These are phyloP conservation scores for Rhaphigaster nebulosa DNA, from an alignment of 2,888 invertebrate species.

Conservation along the genomic window DNA sequence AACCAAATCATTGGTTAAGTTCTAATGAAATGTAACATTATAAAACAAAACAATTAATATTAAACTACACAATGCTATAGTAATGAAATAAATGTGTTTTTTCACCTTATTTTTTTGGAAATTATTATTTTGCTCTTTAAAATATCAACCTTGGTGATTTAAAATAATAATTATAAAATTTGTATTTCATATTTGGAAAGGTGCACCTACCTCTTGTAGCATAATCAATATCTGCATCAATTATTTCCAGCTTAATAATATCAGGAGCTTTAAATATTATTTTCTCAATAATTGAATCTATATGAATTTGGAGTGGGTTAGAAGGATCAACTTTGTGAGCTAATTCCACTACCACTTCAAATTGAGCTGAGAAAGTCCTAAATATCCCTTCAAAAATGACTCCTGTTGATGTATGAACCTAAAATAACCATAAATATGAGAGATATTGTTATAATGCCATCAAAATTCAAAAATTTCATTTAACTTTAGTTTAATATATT, in stretches of 20 bases:
- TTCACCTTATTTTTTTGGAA: not conserved
- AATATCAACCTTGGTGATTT: not conserved
- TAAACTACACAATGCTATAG: too few relatives aligned
- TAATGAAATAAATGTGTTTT: too few relatives aligned
- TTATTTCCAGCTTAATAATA: conserved; percentile 85
- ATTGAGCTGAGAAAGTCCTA: conserved; percentile 88
- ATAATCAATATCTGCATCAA: conserved; percentile 90
- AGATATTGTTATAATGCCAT: not conserved
- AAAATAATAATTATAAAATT: not conserved
- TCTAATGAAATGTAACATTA: too few relatives aligned
- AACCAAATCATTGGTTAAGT: too few relatives aligned
- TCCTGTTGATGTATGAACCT: conserved; percentile 85
- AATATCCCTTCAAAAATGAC: conserved; percentile 91
- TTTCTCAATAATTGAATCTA: conserved; percentile 82
- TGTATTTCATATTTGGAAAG: not conserved
- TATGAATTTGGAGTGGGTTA: conserved; percentile 76
- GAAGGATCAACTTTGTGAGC: conserved; percentile 81
- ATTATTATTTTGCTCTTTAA: not conserved
- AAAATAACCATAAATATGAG: conserved; percentile 56
- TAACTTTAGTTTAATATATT: not conserved
- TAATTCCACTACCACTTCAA: conserved; percentile 90
- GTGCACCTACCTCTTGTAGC: conserved; percentile 79
- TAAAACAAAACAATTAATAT: too few relatives aligned
- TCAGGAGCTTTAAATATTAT: conserved; percentile 88
- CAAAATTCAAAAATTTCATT: not conserved